Evolutionary conservation across 2,113 vertebrate genomes (phyloP), one percentile per base, ranked within the genome.

Genomic region (Equus quagga): DNA sequence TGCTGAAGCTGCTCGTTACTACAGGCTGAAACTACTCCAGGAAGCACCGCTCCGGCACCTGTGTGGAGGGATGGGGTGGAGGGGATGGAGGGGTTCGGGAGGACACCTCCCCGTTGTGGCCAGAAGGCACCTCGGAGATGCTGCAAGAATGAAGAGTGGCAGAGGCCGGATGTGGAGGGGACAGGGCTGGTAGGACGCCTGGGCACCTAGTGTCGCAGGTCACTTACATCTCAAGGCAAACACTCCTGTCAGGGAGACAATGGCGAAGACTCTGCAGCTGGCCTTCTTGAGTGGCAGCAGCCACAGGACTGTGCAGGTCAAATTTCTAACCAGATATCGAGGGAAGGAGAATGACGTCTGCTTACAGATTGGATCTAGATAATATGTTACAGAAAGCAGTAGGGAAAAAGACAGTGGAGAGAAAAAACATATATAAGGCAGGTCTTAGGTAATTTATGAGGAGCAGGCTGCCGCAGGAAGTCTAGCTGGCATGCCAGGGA

Each of bases 41-140:
- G 46, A 89, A 89, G 49, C 28, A 60, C 36, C 5, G 28, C 8
- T 10, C 17, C 31, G n/a, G 54, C 33, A 58, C 18, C 12, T 21
- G 13, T 13, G 19, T 2, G 17, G 18, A 9, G 0, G 17, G 13
- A 28, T 41, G 2, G 51, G 15, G 0, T 5, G 11, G 51, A 41
- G 31, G 51, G 72, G 6, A 5, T 23, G 19, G 18, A 8, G 11
- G 14, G 1, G 8, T 41, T 41, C 36, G 1, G 46, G 49, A 62
- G 54, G 69, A 11, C 41, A 76, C 36, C 33, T 72, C 70, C 24
- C 72, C 6, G 60, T 72, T 24, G 8, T 4, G 23, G 41, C 51
- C 33, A 14, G 65, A 81, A 17, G 1, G 19, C 6, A 69, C 6
- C 36, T 93, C 72, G 33, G 60, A 96, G 78, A 92, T 24, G 36